These are phyloP conservation scores for Naso thynnoides DNA, from an alignment of 2,797 vertebrate genomes.

Conservation along the genomic window DNA sequence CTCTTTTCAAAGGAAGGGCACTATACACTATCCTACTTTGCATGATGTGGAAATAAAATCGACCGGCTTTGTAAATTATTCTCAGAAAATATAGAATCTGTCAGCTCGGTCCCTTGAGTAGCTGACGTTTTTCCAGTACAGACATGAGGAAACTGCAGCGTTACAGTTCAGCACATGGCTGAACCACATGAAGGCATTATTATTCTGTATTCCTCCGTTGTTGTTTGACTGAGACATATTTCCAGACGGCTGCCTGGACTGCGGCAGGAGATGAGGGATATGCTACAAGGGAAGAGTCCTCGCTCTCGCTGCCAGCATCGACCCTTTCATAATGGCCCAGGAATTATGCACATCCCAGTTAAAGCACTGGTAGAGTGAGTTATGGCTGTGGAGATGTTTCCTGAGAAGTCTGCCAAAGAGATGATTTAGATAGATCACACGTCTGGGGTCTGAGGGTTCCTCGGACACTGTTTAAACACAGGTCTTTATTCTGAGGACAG, in stretches of 20 bases:
- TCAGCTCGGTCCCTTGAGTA: slow-evolving; percentile 34
- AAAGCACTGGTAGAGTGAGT: slow-evolving; percentile 68
- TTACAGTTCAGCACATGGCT: slow-evolving; percentile 55
- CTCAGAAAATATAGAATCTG: slow-evolving; percentile 31
- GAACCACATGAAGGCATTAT: slow-evolving; percentile 72
- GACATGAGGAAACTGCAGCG: slow-evolving; percentile 63
- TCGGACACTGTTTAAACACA: slow-evolving; percentile 79
- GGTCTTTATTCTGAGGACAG: slow-evolving; percentile 59
- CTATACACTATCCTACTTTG: neutral
- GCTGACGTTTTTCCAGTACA: slow-evolving; percentile 64
- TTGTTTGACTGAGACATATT: slow-evolving; percentile 81
- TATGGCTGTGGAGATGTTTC: slow-evolving; percentile 70
- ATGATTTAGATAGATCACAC: slow-evolving; percentile 81
- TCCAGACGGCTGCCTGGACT: slow-evolving; percentile 68
- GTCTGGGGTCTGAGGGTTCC: slow-evolving; percentile 70
- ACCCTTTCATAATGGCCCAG: slow-evolving; percentile 75
- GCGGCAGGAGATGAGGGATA: slow-evolving; percentile 67
- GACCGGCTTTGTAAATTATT: slow-evolving; percentile 24
- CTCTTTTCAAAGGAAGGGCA: neutral
- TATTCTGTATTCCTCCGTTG: slow-evolving; percentile 53
- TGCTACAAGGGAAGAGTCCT: slow-evolving; percentile 56
- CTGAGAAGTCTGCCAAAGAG: slow-evolving; percentile 69
- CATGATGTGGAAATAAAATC: slow-evolving; percentile 14
- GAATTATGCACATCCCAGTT: slow-evolving; percentile 74
- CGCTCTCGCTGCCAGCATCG: slow-evolving; percentile 52